Evolutionary conservation across 2,797 vertebrate species (phyloP).

Genomic region (Tokudaia muenninki): DNA sequence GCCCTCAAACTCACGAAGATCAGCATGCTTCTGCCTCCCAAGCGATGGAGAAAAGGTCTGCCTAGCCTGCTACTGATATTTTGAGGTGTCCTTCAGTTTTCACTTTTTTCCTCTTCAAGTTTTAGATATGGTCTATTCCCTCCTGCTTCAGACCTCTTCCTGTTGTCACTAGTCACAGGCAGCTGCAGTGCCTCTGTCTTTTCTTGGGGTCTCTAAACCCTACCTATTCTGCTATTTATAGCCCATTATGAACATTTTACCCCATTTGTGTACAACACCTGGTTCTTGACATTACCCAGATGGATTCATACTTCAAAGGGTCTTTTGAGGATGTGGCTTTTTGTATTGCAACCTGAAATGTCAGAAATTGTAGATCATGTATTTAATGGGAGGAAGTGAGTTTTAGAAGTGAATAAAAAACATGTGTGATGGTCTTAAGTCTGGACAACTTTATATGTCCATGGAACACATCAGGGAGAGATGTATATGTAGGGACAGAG

Average conservation of each 20-base stretch:
- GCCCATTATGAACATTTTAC: not conserved
- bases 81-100: not conserved
- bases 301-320: not conserved
- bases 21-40: not conserved
- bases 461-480: not conserved
- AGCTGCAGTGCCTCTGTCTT: not conserved
- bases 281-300: conserved; percentile 6
- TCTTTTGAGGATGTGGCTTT: conserved; percentile 52
- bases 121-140: not conserved
- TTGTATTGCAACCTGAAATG: conserved; percentile 50
- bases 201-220: not conserved
- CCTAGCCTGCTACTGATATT: not conserved
- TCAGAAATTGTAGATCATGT: conserved; percentile 40
- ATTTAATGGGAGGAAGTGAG: not conserved
- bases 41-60: not conserved
- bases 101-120: not conserved
- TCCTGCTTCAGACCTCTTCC: not conserved
- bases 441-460: conserved; percentile 26
- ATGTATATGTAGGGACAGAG: not conserved
- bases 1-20: not conserved
- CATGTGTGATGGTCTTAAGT: not conserved
- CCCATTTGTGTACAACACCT: not conserved
- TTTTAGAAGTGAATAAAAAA: conserved; percentile 55
- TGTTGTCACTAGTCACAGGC: not conserved
- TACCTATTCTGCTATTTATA: not conserved